phyloP scores from a whole-genome alignment of 2,888 invertebrate species.

The Priapulus caudatus region DNA sequence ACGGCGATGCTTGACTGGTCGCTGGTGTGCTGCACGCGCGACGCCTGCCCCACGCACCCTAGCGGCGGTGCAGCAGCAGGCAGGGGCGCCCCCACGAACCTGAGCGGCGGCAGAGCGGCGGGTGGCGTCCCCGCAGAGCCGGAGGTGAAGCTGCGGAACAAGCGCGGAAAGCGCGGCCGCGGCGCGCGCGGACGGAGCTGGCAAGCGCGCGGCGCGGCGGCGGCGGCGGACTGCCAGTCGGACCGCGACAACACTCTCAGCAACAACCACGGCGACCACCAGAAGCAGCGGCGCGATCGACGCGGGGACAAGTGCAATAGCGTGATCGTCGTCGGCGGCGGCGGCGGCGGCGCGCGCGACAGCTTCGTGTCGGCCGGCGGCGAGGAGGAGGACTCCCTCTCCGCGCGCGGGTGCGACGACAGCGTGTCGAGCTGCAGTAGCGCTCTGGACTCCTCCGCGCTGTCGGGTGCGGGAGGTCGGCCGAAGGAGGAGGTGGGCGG shows the following conservation, averaged over 20 bases:
- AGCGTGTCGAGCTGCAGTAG: background rate
- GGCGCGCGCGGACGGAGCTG: background rate
- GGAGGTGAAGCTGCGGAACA: background rate
- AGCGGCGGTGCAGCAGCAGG: background rate
- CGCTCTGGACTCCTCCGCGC: background rate
- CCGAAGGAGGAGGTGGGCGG: too few species aligned
- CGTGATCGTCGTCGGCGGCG: background rate
- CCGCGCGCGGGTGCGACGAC: background rate
- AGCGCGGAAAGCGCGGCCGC: background rate
- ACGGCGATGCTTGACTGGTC: background rate
- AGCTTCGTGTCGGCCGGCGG: background rate
- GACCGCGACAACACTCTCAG: background rate
- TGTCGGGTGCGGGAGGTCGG: too few species aligned
- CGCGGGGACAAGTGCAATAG: background rate
- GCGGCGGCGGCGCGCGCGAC: background rate
- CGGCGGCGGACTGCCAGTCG: background rate
- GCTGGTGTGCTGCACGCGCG: background rate
- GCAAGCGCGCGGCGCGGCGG: background rate
- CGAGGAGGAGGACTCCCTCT: background rate
- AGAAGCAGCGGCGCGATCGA: background rate
- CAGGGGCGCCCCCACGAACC: background rate
- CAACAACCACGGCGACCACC: background rate
- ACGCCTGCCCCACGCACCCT: background rate
- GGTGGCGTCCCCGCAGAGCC: background rate
- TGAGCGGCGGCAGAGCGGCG: background rate